Evolutionary conservation across 2,113 vertebrate species (phyloP), one percentile per base, ranked within the genome.

Genomic region (Eudorcas thomsonii): DNA sequence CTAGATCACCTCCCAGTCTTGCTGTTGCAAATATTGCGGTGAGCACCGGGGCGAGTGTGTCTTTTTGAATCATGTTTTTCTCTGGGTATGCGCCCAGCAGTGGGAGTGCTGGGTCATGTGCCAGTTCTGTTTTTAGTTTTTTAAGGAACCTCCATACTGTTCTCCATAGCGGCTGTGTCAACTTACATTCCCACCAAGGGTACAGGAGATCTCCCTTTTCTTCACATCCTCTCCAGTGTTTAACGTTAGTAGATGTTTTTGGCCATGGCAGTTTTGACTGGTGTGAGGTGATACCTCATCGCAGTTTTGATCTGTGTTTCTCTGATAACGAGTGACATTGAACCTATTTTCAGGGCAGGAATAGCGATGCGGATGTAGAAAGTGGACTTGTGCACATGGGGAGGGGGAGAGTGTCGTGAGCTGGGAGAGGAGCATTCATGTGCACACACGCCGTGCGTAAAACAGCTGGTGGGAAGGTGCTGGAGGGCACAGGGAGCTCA

Each of bases 391-490:
- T 43, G 71, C 12, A 7, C 6, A 1, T 0, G 23, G 39, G 21
- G 36, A 39, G 36, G 23, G 19, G 19, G 11, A 71, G 19, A 14
- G 11, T 77, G 71, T 39, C 1, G 1, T 43, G 23, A 77, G 0
- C 12, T 14, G 6, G 12, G 23, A 43, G 39, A 26, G 36, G 0
- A 6, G 23, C 71, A 21, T 36, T 71, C 11, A 25, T 2, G 9
- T 2, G n/a, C n/a, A 5, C n/a, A 39, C n/a, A 2, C 9, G n/a
- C 67, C 9, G 4, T 1, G 6, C 7, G 0, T 43, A 4, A 15
- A 77, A 43, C 12, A 26, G 23, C 23, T 15, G 0, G 39, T 26
- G 71, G 39, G 12, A 77, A 43, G 23, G 6, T 2, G 39, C 21
- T 77, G 39, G 21, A 17, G 10, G 23, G 11, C 3, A 3, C 36